Evolutionary conservation across 1,140 invertebrate genomes (phyloP).

Genomic region (Drosophila sulfurigaster): DNA sequence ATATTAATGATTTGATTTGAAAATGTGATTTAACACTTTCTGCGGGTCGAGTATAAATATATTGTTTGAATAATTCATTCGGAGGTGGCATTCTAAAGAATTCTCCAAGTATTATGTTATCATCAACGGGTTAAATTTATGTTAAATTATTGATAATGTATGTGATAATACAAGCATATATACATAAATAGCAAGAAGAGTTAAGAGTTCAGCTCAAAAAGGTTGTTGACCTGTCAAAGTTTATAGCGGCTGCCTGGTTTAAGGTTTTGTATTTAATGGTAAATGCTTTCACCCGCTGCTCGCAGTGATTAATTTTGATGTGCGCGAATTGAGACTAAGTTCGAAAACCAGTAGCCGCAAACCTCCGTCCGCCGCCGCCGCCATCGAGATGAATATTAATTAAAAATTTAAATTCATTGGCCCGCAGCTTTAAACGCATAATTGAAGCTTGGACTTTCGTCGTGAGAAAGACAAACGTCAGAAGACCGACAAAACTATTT

Average conservation of each 20-base stretch:
- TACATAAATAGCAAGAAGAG: not conserved
- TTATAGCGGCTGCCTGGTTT: conserved; percentile 8
- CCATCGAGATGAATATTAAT: conserved; percentile 23
- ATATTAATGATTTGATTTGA: not conserved
- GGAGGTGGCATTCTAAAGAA: conserved; percentile 3
- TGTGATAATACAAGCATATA: conserved; percentile 30
- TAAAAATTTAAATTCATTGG: conserved; percentile 59
- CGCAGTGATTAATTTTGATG: conserved; percentile 55
- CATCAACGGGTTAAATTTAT: conserved; percentile 24
- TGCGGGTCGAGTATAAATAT: not conserved
- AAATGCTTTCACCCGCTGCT: conserved; percentile 68
- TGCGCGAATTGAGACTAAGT: conserved; percentile 30
- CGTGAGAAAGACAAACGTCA: conserved; percentile 69
- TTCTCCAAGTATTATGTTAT: conserved; percentile 17
- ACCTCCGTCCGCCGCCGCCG: conserved; percentile 21
- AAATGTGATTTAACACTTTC: conserved; percentile 1
- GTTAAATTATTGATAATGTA: conserved; percentile 9
- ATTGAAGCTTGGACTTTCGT: conserved; percentile 54
- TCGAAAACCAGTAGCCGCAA: conserved; percentile 67
- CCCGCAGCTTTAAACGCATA: conserved; percentile 53
- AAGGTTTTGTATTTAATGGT: conserved; percentile 17
- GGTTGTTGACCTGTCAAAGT: conserved; percentile 44
- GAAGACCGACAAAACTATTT: conserved; percentile 3
- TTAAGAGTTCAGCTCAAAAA: not conserved
- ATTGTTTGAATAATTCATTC: conserved; percentile 14